phyloP scores from a whole-genome alignment of 2,888 invertebrate genomes.

The Epistrophe grossulariae region DNA sequence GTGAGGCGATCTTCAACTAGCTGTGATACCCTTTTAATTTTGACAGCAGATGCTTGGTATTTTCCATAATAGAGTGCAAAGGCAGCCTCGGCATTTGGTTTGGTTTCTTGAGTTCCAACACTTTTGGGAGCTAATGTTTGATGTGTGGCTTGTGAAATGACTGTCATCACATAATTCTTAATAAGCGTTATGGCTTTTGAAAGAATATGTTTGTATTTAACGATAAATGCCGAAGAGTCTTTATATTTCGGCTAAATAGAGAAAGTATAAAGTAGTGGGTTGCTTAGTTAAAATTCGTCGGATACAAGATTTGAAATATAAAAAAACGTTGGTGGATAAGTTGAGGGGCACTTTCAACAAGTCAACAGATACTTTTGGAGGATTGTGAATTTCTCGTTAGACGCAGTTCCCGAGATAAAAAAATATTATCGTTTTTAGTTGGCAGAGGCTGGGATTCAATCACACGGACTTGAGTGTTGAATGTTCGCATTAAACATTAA shows the following conservation, averaged over 20 bases:
- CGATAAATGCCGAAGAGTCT: constrained; percentile 92
- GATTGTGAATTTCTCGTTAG: too few relatives aligned
- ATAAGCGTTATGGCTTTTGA: constrained; percentile 92
- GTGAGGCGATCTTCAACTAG: constrained; percentile 92
- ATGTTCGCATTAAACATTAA: too few relatives aligned
- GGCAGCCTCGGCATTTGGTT: constrained; percentile 87
- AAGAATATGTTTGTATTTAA: constrained; percentile 93
- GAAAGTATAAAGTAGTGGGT: background rate
- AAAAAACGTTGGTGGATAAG: too few relatives aligned
- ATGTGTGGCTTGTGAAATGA: constrained; percentile 91
- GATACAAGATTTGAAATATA: too few relatives aligned
- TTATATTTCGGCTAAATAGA: constrained; percentile 89
- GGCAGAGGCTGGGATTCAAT: too few relatives aligned
- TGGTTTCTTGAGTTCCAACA: constrained; percentile 74
- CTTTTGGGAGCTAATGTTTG: constrained; percentile 86
- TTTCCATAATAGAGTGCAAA: constrained; percentile 96
- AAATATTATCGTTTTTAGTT: too few relatives aligned
- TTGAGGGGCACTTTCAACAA: too few relatives aligned
- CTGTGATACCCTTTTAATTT: constrained; percentile 91
- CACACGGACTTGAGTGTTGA: too few relatives aligned
- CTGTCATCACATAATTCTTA: constrained; percentile 90
- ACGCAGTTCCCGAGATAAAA: too few relatives aligned
- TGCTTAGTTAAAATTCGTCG: background rate
- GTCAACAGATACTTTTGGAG: too few relatives aligned
- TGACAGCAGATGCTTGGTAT: constrained; percentile 96